A percentile compares a stretch with the other conserved stretches of the same genome.
Conservation (phyloP, 1,140 invertebrate species). For the Leptoteleia sp. region DNA sequence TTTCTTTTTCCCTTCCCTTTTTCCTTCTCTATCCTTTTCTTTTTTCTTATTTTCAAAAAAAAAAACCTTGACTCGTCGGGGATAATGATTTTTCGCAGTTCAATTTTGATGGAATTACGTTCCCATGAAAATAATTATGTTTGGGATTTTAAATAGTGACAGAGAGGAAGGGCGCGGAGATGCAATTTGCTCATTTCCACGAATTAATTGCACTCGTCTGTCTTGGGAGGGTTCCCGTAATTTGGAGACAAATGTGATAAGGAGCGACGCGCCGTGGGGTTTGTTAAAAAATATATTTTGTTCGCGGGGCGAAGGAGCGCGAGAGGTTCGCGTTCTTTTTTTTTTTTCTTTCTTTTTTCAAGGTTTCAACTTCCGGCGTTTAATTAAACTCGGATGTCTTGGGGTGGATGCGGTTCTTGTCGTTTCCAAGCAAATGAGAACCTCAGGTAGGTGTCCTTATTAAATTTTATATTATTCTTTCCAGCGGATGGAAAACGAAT, state of each 20-base stretch:
- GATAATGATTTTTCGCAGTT: constrained; percentile 56
- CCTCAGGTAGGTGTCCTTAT: not conserved
- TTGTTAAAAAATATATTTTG: constrained; percentile 33
- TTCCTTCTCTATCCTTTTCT: constrained; percentile 11
- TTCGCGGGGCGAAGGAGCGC: constrained; percentile 2
- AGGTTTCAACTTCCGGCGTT: constrained; percentile 10
- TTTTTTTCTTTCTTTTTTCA: no score
- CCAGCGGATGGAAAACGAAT: no score
- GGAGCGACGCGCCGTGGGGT: constrained; percentile 14
- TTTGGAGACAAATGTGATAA: constrained; percentile 42
- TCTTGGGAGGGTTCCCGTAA: constrained; percentile 34
- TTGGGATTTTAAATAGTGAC: constrained; percentile 39
- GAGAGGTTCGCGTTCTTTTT: not conserved
- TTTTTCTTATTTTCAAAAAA: no score
- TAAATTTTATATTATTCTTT: not conserved
- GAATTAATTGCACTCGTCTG: constrained; percentile 45
- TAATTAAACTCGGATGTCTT: constrained; percentile 36
- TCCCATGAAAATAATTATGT: constrained; percentile 55
- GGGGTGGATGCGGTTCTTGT: not conserved
- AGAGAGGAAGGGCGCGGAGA: not conserved
- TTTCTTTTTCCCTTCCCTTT: no score
- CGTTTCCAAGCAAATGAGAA: constrained; percentile 6
- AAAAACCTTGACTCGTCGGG: constrained; percentile 21
- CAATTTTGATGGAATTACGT: constrained; percentile 46
- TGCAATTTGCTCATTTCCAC: constrained; percentile 35